A percentile compares a stretch with the other conserved stretches of the same genome.
Conservation (phyloP, 2,113 vertebrate genomes). For the Petromus typicus region DNA sequence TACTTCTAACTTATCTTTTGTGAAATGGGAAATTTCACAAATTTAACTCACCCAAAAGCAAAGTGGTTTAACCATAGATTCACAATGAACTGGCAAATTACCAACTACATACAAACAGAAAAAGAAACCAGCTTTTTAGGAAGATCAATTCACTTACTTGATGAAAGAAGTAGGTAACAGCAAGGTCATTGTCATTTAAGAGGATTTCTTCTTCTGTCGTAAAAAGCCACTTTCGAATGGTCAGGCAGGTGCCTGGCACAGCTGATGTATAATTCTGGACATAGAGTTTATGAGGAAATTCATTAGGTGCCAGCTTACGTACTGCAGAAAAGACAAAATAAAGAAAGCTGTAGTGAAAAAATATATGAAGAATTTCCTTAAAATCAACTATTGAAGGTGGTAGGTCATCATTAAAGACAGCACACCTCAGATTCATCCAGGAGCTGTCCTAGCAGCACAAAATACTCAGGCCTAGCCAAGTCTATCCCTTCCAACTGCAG, state of each 20-base stretch:
- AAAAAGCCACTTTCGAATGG: conserved; percentile 97
- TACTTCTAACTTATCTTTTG: conserved; percentile 25
- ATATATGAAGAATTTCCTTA: neutral
- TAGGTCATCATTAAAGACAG: neutral
- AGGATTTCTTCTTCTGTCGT: conserved; percentile 95
- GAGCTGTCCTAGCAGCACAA: neutral
- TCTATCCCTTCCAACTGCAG: neutral
- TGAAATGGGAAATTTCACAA: conserved; percentile 9
- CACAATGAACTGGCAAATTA: conserved; percentile 20
- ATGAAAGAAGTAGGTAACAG: conserved; percentile 97
- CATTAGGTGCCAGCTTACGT: conserved; percentile 96
- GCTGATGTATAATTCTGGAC: conserved; percentile 99
- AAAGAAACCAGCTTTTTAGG: conserved; percentile 2
- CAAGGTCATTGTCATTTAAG: conserved; percentile 95
- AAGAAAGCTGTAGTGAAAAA: conserved; percentile 43
- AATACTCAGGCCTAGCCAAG: neutral
- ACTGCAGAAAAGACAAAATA: conserved; percentile 85
- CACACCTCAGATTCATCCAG: neutral
- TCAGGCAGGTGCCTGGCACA: conserved; percentile 96
- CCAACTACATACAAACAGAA: neutral
- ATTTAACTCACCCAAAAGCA: conserved; percentile 1
- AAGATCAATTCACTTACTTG: conserved; percentile 87
- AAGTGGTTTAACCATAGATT: neutral
- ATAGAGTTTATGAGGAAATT: conserved; percentile 99
- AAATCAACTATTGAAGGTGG: neutral